Evolutionary conservation across 2,113 vertebrate genomes (phyloP).

Genomic region (Brienomyrus longianalis): DNA sequence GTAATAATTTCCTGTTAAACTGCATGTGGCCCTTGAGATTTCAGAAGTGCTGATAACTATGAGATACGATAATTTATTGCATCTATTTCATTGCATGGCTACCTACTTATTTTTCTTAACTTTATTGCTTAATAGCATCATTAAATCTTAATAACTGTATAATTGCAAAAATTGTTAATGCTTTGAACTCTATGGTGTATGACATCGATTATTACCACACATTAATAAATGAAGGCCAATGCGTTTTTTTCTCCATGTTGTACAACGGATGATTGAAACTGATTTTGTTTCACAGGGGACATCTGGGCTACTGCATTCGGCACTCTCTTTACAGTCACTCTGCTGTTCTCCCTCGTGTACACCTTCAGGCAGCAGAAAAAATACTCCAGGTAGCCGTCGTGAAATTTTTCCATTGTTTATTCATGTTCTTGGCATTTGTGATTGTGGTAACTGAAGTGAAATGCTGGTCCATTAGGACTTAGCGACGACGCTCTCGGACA

Average conservation of each 20-base stretch:
- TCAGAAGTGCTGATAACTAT: neutral
- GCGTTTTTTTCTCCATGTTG: neutral
- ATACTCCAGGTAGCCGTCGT: slow-evolving; percentile 27
- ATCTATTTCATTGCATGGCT: neutral
- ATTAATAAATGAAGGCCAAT: neutral
- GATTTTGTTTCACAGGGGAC: slow-evolving; percentile 29
- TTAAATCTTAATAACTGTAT: neutral
- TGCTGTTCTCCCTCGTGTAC: slow-evolving; percentile 34
- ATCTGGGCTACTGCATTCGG: slow-evolving; percentile 39
- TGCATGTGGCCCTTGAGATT: neutral
- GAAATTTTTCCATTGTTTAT: neutral
- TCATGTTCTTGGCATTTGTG: neutral
- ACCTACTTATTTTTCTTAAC: neutral
- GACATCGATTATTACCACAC: neutral
- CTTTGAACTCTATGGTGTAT: neutral
- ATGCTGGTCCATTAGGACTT: neutral
- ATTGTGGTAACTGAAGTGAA: neutral
- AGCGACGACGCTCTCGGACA: neutral
- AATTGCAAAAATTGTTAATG: neutral
- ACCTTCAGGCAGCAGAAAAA: slow-evolving; percentile 35
- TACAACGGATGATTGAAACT: neutral
- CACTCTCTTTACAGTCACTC: slow-evolving; percentile 33
- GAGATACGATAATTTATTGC: neutral
- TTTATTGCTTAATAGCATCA: neutral
- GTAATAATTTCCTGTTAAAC: neutral